Evolutionary conservation across 2,888 invertebrate genomes (phyloP), one percentile per base, ranked within the genome.

Genomic region (Dinocampus coccinellae): DNA sequence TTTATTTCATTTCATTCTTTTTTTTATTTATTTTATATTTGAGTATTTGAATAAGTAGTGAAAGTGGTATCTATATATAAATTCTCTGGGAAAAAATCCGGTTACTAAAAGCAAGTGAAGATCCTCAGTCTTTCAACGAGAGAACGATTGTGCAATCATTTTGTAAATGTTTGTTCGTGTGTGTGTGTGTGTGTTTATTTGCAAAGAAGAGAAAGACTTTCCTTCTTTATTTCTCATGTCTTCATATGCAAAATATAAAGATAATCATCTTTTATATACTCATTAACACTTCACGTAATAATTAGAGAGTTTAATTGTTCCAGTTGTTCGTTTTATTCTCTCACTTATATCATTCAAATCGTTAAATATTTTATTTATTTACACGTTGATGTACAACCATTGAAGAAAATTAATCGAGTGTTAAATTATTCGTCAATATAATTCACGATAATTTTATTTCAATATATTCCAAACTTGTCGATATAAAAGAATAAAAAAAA

Each of bases 231-330:
- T 33, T 62, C 26, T 20, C 47, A 22, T 26, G 29, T 39, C 16
- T 57, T 26, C 53, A 69, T 58, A 68, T 65, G 52, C 55, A 36
- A 42, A 63, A 29, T 3, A 7, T 20, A 29, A 66, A 76, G 76
- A 76, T 76, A 75, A 68, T 22, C 61, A 76, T 76, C 76, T 61
- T 29, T 42, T 29, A 42, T 36, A n/a, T n/a, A n/a, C 76, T 75
- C 73, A 75, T 76, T 76, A 76, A 71, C 72, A 66, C 70, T 64
- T 70, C 57, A 42, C 57, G 22, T 26, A 33, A 7, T 7, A n/a
- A 47, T 16, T 9, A 4, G 16, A 16, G 29, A 29, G 29, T 4
- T 29, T 29, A 16, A 47, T 7, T 47, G 16, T 16, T 47, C 9
- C 7, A n/a, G 47, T 16, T 16, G 3, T 47, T 7, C 16, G 42